Evolutionary conservation across 2,113 vertebrate genomes (phyloP), one percentile per base, ranked within the genome.

Genomic region (Serilophus lunatus): DNA sequence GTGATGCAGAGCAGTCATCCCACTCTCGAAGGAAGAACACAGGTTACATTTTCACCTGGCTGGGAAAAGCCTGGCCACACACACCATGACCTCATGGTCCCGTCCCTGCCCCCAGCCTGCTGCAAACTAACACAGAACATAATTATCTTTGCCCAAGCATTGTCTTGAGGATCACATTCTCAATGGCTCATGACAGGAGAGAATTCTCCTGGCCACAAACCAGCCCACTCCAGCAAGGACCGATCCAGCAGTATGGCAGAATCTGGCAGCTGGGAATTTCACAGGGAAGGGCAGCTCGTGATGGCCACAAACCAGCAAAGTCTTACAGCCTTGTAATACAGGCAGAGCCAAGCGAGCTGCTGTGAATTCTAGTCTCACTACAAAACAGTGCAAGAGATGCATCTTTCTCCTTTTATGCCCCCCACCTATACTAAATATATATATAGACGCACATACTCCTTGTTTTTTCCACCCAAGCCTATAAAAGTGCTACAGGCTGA

Each of bases 401-500:
- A 0, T 38, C 44, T 33, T 61, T 79, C 59, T 65, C 35, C 61
- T 50, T 64, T 51, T 36, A 51, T 59, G n/a, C 65, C 57, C 77
- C 31, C 78, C 17, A 18, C 1, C 29, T 0, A 0, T 29, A 36
- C 28, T 64, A 78, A 61, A 89, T 6, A 36, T 6, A 28, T 23
- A 93, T 22, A 92, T 12, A 61, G 36, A 80, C 35, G 38, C 24
- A 95, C 33, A 92, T 18, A 47, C 71, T 88, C 49, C 72, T 70
- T 85, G 83, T 54, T 93, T 97, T 96, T 94, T 93, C 72, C 89
- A 71, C 86, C 38, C 50, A 90, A 97, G 80, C 76, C 85, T 69
- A 66, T 90, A 95, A 92, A 83, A 86, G 91, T 66, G 87, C 83
- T 95, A 86, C 90, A 92, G 95, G 96, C 95, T 96, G 92, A 88